phyloP scores from a whole-genome alignment of 2,113 vertebrate species.

The Calidris pugnax region DNA sequence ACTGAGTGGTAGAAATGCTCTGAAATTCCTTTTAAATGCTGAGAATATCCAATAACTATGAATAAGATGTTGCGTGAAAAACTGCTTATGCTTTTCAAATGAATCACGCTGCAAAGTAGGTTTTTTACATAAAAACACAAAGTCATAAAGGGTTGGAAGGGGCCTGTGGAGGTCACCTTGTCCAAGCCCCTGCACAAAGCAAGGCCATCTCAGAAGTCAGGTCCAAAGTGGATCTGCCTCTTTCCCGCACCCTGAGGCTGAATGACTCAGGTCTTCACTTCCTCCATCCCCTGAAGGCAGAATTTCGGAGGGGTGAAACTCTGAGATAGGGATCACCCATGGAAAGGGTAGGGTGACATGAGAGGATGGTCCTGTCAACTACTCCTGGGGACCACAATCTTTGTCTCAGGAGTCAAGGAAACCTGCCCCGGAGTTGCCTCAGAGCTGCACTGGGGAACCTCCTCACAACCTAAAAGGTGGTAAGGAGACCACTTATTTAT shows the following conservation, averaged over 20 bases:
- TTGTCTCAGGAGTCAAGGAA: neutral
- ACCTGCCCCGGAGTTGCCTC: neutral
- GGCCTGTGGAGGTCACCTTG: neutral
- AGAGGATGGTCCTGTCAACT: neutral
- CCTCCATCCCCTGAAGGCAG: neutral
- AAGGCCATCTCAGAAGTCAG: neutral
- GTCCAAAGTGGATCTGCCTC: neutral
- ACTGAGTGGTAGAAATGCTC: neutral
- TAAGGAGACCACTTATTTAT: neutral
- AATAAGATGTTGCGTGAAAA: neutral
- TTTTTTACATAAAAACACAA: neutral
- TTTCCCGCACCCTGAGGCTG: neutral
- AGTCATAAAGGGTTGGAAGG: neutral
- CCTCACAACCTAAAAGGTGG: neutral
- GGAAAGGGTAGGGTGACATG: neutral
- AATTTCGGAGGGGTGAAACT: neutral
- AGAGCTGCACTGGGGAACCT: neutral
- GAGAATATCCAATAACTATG: neutral
- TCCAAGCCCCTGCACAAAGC: neutral
- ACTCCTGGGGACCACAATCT: neutral
- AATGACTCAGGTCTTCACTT: neutral
- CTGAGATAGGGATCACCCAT: neutral
- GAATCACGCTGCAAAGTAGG: neutral
- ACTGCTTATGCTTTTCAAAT: neutral
- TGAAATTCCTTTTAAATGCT: neutral